Base-by-base conservation (phyloP, 2,888 invertebrate genomes). In the Coleophora flavipennella region DNA sequence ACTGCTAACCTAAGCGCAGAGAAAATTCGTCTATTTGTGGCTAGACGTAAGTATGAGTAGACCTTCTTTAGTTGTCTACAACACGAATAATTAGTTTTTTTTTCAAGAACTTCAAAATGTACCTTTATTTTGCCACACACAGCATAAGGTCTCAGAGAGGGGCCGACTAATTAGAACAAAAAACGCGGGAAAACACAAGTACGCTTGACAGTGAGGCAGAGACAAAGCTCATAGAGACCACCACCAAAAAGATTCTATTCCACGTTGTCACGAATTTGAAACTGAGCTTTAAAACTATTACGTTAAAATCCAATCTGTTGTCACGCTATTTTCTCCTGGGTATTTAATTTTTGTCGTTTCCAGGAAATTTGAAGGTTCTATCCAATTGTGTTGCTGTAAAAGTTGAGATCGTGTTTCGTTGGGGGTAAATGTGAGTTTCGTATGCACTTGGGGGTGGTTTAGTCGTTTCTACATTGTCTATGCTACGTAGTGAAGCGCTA, bases 161-260 rank as follows among this genome's bases (percentile, higher is more conserved):
- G 78, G 68, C 65, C 67, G 80, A 79, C 81, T 81, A 83, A 83
- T 83, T 83, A 81, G 77, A 81, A 81, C 83, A 83, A 83, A 83
- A 81, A 83, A 79, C 77, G 80, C 80, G 81, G 79, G 78, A 79
- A 78, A 77, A 80, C 77, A 80, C 68, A 77, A 83, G 83, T 74
- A 79, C 63, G 75, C 83, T 83, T 80, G 79, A 81, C 80, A 80
- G 76, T 70, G 77, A 80, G 72, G 67, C 77, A 77, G 77, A 81
- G 77, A 83, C 81, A 83, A 83, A 83, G 81, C 71, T 67, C 70
- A 57, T 55, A 57, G 57, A 60, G 59, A 60, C 63, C 55, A 58
- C 58, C 46, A 51, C 59, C 61, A 65, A 68, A 72, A 80, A 81
- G 64, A 67, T 68, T 66, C 57, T 59, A 78, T 64, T 58, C 53